Percentiles rank a stretch among this genome's conserved stretches.
Evolutionary conservation across 2,888 invertebrate genomes (phyloP).

Genomic region (Chesias legatella): DNA sequence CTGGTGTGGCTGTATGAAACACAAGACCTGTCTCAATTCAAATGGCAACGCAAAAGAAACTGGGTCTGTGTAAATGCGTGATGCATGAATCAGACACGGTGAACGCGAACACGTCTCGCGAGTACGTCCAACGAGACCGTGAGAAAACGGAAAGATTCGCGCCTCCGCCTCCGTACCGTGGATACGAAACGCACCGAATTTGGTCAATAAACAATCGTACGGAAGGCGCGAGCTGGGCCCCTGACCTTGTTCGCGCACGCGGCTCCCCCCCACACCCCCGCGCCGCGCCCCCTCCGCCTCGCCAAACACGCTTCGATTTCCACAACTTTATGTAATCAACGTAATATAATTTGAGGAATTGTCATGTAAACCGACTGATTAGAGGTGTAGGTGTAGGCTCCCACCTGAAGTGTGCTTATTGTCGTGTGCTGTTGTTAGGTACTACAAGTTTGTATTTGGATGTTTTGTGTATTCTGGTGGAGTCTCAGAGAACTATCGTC

Average conservation of each 20-base stretch:
- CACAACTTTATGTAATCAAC: constrained; percentile 56
- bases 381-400: no score
- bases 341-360: constrained; percentile 35
- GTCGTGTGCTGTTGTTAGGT: no score
- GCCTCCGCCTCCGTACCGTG: constrained; percentile 17
- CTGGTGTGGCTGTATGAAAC: no score
- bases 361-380: constrained; percentile 15
- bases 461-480: constrained; percentile 1
- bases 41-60: no score
- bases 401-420: no score
- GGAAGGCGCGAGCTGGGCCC: constrained; percentile 51
- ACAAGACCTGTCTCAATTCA: no score
- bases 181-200: constrained; percentile 33
- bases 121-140: constrained; percentile 20
- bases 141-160: constrained; percentile 27
- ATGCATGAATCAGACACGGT: constrained; percentile 5
- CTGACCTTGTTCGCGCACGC: constrained; percentile 64
- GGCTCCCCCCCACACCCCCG: constrained; percentile 34
- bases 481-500: constrained; percentile 1
- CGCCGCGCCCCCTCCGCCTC: constrained; percentile 34
- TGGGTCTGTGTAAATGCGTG: not conserved
- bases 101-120: constrained; percentile 5
- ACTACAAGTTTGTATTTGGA: no score
- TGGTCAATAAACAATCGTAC: constrained; percentile 43
- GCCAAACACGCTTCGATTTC: constrained; percentile 53